Evolutionary conservation across 1,140 invertebrate genomes (phyloP).

Genomic region (Lepidurus arcticus): DNA sequence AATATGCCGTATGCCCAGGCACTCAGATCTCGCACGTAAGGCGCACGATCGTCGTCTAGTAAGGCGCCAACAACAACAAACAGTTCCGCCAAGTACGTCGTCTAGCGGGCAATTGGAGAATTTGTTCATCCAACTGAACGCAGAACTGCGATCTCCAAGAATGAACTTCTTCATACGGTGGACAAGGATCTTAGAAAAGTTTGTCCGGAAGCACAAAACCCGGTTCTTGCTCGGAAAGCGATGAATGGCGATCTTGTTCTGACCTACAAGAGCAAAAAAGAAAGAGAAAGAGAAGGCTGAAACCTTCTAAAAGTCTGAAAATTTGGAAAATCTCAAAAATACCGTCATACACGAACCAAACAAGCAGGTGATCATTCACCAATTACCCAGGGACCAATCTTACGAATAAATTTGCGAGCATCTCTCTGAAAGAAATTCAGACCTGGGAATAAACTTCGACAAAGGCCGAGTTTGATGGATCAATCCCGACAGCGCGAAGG

Average conservation of each 20-base stretch:
- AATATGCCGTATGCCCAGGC: not conserved
- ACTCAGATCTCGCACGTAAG: not conserved
- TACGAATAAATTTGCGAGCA: not conserved
- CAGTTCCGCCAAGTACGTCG: not conserved
- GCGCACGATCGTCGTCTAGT: not conserved
- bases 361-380: constrained; percentile 1
- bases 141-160: not conserved
- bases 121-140: not conserved
- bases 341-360: constrained; percentile 11
- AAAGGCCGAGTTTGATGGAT: too few species aligned
- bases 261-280: constrained; percentile 2
- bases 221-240: not conserved
- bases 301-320: not conserved
- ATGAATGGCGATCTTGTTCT: constrained; percentile 7
- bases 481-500: too few species aligned
- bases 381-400: not conserved
- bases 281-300: constrained; percentile 23
- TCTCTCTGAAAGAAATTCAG: not conserved
- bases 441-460: constrained; percentile 21
- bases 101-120: not conserved
- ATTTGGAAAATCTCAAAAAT: not conserved
- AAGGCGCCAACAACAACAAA: not conserved
- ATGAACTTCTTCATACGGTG: not conserved
- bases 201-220: not conserved
- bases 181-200: not conserved